These are phyloP conservation scores for Lepisosteus oculatus DNA, from an alignment of 2,113 vertebrate species.

Conservation along the genomic window DNA sequence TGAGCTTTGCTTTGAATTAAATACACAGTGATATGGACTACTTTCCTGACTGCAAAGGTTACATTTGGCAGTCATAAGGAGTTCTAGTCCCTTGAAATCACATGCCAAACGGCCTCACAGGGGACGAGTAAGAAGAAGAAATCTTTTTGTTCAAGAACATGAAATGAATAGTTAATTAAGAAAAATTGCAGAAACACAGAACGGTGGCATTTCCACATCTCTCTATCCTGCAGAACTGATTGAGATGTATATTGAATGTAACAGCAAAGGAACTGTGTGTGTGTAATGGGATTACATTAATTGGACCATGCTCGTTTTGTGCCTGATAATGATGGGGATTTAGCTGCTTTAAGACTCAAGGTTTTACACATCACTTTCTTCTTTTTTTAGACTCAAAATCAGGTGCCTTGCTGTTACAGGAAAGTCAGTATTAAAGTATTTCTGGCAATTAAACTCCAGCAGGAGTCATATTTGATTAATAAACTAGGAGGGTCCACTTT, in stretches of 20 bases:
- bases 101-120: slow-evolving; percentile 11
- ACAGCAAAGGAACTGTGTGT: slow-evolving; percentile 35
- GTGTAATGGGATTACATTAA: slow-evolving; percentile 52
- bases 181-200: slow-evolving; percentile 27
- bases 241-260: slow-evolving; percentile 31
- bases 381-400: slow-evolving; percentile 27
- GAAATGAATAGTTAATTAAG: slow-evolving; percentile 46
- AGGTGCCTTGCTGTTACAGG: slow-evolving; percentile 15
- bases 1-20: no score
- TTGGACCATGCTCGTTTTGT: slow-evolving; percentile 50
- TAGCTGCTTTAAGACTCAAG: slow-evolving; percentile 44
- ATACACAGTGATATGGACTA: no score
- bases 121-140: slow-evolving; percentile 8
- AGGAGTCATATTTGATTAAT: slow-evolving; percentile 30
- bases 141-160: slow-evolving; percentile 20
- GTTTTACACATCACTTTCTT: slow-evolving; percentile 37
- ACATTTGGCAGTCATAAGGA: slow-evolving; percentile 2
- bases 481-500: slow-evolving; percentile 12
- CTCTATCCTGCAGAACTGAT: slow-evolving; percentile 24
- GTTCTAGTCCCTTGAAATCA: slow-evolving; percentile 2
- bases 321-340: slow-evolving; percentile 54
- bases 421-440: slow-evolving; percentile 20
- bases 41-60: not conserved
- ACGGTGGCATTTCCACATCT: slow-evolving; percentile 23
- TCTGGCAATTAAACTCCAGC: slow-evolving; percentile 29